phyloP scores from a whole-genome alignment of 2,113 vertebrate species.

The Hirundichthys speculiger region DNA sequence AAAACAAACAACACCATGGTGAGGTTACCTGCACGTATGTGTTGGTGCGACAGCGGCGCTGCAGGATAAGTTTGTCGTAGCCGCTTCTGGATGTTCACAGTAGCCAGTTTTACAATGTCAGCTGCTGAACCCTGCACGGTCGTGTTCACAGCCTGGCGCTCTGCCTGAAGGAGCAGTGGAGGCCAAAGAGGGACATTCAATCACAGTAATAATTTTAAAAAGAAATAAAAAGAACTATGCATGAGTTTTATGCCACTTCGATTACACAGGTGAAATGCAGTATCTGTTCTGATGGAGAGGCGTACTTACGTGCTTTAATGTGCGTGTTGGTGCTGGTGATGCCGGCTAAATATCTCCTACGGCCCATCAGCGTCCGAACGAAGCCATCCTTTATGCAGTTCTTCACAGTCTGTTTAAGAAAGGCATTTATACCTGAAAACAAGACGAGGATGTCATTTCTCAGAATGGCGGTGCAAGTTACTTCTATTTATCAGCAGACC shows the following conservation, averaged over 20 bases:
- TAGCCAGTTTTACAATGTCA: constrained; percentile 95
- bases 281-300: not conserved
- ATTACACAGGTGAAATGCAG: no score
- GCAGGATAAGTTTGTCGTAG: constrained; percentile 80
- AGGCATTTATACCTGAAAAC: constrained; percentile 87
- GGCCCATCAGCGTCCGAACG: constrained; percentile 92
- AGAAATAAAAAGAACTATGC: not conserved
- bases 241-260: not conserved
- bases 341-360: constrained; percentile 90
- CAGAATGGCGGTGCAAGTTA: not conserved
- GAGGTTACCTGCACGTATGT: constrained; percentile 66
- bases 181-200: not conserved
- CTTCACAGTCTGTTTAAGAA: constrained; percentile 90
- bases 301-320: constrained; percentile 87
- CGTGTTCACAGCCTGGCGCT: constrained; percentile 96
- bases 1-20: not conserved
- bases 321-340: constrained; percentile 88
- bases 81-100: constrained; percentile 90
- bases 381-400: constrained; percentile 89
- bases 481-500: not conserved
- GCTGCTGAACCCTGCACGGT: constrained; percentile 96
- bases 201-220: not conserved
- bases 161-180: constrained; percentile 80
- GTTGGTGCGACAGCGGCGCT: constrained; percentile 84
- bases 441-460: not conserved